Evolutionary conservation across 2,888 invertebrate genomes (phyloP).

Genomic region (Lepeophtheirus nordmannii): DNA sequence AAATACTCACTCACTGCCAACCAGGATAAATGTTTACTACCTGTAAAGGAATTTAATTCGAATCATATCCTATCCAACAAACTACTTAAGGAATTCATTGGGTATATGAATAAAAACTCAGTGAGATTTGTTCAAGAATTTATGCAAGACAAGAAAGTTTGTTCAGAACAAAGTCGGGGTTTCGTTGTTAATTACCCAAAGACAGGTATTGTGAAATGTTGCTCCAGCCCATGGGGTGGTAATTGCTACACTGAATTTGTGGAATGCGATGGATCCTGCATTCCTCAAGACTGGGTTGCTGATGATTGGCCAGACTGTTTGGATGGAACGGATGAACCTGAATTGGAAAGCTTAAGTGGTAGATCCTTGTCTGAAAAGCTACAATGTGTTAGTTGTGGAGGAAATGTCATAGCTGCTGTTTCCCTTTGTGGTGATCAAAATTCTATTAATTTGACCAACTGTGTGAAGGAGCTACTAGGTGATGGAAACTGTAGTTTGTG

Average conservation of each 20-base stretch:
- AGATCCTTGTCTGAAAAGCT: background rate
- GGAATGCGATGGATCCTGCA: constrained; percentile 21
- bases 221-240: constrained; percentile 14
- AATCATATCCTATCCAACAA: background rate
- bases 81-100: constrained; percentile 7
- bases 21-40: too few species aligned
- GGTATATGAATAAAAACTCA: constrained; percentile 14
- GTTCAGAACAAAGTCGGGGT: background rate
- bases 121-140: background rate
- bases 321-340: constrained; percentile 17
- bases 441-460: background rate
- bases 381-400: constrained; percentile 15
- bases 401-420: constrained; percentile 3
- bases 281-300: constrained; percentile 15
- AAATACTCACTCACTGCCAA: background rate
- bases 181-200: background rate
- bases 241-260: background rate
- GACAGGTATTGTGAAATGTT: constrained; percentile 1
- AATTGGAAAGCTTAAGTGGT: background rate
- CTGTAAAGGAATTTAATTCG: too few species aligned
- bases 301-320: constrained; percentile 25
- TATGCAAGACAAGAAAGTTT: background rate
- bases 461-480: constrained; percentile 14
- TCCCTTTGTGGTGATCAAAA: background rate
- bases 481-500: constrained; percentile 19